Base-by-base conservation (phyloP, 2,888 invertebrate genomes). In the Odontocolon sp. region DNA sequence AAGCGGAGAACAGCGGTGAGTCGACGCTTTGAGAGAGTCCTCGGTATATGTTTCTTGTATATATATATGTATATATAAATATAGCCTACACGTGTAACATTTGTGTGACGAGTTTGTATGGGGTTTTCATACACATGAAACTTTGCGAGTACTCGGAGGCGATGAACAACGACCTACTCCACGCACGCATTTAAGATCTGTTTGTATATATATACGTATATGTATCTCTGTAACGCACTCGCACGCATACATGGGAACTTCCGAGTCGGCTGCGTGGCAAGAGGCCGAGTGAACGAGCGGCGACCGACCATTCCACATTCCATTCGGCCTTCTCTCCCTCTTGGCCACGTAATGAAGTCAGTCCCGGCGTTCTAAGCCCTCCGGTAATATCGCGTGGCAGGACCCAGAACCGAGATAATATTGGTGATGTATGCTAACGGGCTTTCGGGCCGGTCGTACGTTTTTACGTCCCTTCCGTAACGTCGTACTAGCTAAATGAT, bases 401-500 rank as follows among this genome's bases (percentile, higher is more conserved):
- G 78, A 73, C 68, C 52, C 63, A 57, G 14, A 47, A 80, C 78
- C 81, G 83, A 87, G 88, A 89, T 88, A 88, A 88, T 87, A 87
- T 87, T 87, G 83, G 83, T 87, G 87, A 88, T 87, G 85, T 87
- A 87, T 87, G 87, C 87, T 87, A 88, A 88, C 85, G 85, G 84
- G 86, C 84, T 85, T 85, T 85, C 78, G 76, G 77, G 69, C 78
- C 68, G 42, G 42, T 21, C 42, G 33, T 42, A 8, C 45, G 23
- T 63, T 47, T 64, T 67, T 64, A 57, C 70, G 74, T 75, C 69
- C 72, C 71, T 76, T 18, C n/a, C 52, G 40, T 23, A 36, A 18
- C 45, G 33, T 47, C 61, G 23, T 64, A 16, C 26, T 52, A 54
- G 38, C 56, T 47, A 54, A 70, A 61, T 74, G 70, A 70, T 74